A percentile compares a stretch with the other conserved stretches of the same genome.
Conservation (phyloP, 2,113 vertebrate genomes). For the Pachyramphus minor region DNA sequence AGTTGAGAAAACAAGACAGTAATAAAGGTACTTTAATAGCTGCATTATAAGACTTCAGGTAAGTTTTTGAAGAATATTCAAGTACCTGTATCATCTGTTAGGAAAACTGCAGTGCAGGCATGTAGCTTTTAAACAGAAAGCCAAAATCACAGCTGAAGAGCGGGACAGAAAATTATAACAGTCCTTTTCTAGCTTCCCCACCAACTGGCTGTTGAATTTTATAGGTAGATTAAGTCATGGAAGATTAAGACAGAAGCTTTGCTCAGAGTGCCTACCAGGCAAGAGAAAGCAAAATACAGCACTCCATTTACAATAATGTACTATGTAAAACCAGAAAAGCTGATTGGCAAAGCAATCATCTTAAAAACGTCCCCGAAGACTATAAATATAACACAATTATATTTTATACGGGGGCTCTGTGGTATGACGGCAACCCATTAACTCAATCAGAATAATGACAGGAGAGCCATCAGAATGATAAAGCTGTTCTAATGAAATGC, state of each 20-base stretch:
- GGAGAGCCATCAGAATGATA: slow-evolving; percentile 64
- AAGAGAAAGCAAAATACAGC: slow-evolving; percentile 52
- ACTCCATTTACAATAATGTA: slow-evolving; percentile 43
- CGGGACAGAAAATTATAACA: slow-evolving; percentile 43
- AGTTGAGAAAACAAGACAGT: background rate
- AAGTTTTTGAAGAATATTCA: slow-evolving; percentile 1
- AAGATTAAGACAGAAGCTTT: slow-evolving; percentile 70
- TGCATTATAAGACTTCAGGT: background rate
- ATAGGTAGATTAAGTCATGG: slow-evolving; percentile 69
- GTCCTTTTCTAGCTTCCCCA: slow-evolving; percentile 6
- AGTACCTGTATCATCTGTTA: slow-evolving; percentile 69
- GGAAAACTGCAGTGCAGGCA: slow-evolving; percentile 18
- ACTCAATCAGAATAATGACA: slow-evolving; percentile 63
- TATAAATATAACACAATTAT: slow-evolving; percentile 56
- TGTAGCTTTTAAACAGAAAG: slow-evolving; percentile 22
- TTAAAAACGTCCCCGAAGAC: slow-evolving; percentile 56
- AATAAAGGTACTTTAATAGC: background rate
- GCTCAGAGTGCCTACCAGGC: slow-evolving; percentile 29
- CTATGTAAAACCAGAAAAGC: slow-evolving; percentile 63
- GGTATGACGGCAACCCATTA: slow-evolving; percentile 58
- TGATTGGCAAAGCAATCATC: slow-evolving; percentile 68
- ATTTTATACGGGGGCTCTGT: slow-evolving; percentile 43
- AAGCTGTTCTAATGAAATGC: slow-evolving; percentile 69
- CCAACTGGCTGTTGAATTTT: slow-evolving; percentile 55
- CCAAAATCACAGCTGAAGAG: slow-evolving; percentile 20